phyloP scores from a whole-genome alignment of 2,113 vertebrate species.

The Mobula birostris region DNA sequence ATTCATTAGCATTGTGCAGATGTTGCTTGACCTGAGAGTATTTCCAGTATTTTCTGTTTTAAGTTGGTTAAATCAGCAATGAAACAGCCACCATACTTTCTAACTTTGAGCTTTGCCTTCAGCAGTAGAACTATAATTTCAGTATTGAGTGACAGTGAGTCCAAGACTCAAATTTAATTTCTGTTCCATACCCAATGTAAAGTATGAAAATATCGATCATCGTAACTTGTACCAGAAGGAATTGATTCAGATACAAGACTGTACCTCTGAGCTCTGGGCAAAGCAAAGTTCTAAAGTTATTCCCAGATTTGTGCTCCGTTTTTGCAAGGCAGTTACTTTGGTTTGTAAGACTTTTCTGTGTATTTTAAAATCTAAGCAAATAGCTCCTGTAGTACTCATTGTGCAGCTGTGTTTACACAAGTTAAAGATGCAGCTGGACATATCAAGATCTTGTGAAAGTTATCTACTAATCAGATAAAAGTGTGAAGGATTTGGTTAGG shows the following conservation, averaged over 20 bases:
- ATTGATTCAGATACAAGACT: neutral
- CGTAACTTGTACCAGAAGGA: neutral
- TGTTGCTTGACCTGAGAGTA: too few relatives aligned
- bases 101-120: neutral
- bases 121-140: neutral
- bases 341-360: neutral
- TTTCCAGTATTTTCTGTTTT: neutral
- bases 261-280: neutral
- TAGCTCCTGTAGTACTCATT: neutral
- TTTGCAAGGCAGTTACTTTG: neutral
- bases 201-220: neutral
- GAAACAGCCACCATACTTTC: neutral
- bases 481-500: neutral
- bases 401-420: neutral
- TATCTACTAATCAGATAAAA: neutral
- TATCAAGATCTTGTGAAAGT: neutral
- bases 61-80: neutral
- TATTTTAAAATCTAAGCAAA: neutral
- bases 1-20: too few relatives aligned
- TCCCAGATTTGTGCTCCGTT: neutral
- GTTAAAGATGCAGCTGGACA: neutral
- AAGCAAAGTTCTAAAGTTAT: neutral
- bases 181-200: neutral
- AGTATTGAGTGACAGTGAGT: neutral
- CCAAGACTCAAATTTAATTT: neutral